Evolutionary conservation across 2,113 vertebrate genomes (phyloP), one percentile per base, ranked within the genome.

Genomic region (Mastomys natalensis): DNA sequence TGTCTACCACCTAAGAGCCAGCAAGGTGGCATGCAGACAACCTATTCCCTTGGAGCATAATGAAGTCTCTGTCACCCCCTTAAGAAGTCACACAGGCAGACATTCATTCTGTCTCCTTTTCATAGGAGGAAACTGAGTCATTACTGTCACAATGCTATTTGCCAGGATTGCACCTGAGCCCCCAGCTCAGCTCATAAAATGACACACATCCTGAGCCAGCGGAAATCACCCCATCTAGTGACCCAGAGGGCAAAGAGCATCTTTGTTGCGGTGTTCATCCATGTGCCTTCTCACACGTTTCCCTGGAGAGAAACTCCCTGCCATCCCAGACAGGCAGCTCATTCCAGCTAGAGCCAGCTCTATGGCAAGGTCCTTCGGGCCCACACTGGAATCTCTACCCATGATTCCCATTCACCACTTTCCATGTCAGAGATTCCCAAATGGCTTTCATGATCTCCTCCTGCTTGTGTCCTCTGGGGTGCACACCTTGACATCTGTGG

Each of bases 191-290:
- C 31, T 82, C 74, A 80, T 26, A 60, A 82, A 88, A 87, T 9
- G n/a, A 53, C 68, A 91, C 37, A 15, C 22, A 53, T 34, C 40
- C 60, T 82, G 91, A 94, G 78, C 31, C 5, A 22, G 48, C 86
- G 90, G 76, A 70, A 40, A 51, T 51, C 62, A 45, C 62, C 72
- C 53, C 62, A 48, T n/a, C 68, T 15, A 43, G 37, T 15, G 66
- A 17, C 15, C 48, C 60, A 40, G 37, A 94, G 82, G 78, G 91
- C 94, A 95, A 90, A 92, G 89, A 53, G 72, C 62, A 84, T n/a
- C 73, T 68, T 60, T 51, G 48, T 8, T 43, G 55, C 37, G 76
- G 80, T 40, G 55, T 58, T 64, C 0, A 4, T 24, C 37, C 64
- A 21, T 45, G 37, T 34, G 22, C 60, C 48, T 24, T 70, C 43